Base-by-base conservation (phyloP, 2,113 vertebrate species). In the Athene cunicularia region DNA sequence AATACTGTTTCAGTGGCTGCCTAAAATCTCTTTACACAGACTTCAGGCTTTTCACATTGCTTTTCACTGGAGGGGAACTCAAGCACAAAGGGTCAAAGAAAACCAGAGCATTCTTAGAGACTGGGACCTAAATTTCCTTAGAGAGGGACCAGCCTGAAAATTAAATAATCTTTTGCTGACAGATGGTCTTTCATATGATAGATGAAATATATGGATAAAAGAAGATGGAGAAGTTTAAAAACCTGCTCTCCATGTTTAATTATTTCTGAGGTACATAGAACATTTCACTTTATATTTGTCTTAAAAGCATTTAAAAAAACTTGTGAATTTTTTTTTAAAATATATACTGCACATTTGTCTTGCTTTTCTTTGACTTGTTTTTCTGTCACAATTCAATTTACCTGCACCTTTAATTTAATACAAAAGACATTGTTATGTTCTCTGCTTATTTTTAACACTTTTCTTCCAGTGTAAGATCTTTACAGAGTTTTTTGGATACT, bases 101-200 rank as follows among this genome's bases (percentile, higher is more conserved):
- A 90, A 32, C 32, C 18, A 49, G 39, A 83, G 10, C 14, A 12
- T 70, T 77, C 43, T 56, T 49, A 79, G 24, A 81, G 43, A 80
- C 53, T 66, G 58, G 59, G 45, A 60, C 30, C 18, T 56, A 79
- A 79, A 68, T 39, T 35, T 3, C 53, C 37, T 35, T 27, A 39
- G 45, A 75, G 79, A 86, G 26, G 26, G 14, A 86, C 28, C 43
- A 88, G 53, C 10, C 19, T 76, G 30, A 80, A 95, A 95, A 95
- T 76, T 64, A 67, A 91, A 68, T 11, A 73, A 11, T 68, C 39
- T 88, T 93, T 64, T 80, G 33, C 39, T 86, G 76, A 76, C 82
- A 93, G 43, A 95, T 75, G 53, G 49, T 90, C 71, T 95, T 92
- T 83, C 79, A 56, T 52, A 49, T 72, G 35, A 67, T 60, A 95